A percentile compares a stretch with the other conserved stretches of the same genome.
Evolutionary conservation across 2,888 invertebrate species (phyloP).

Genomic region (Resseliella maxima): DNA sequence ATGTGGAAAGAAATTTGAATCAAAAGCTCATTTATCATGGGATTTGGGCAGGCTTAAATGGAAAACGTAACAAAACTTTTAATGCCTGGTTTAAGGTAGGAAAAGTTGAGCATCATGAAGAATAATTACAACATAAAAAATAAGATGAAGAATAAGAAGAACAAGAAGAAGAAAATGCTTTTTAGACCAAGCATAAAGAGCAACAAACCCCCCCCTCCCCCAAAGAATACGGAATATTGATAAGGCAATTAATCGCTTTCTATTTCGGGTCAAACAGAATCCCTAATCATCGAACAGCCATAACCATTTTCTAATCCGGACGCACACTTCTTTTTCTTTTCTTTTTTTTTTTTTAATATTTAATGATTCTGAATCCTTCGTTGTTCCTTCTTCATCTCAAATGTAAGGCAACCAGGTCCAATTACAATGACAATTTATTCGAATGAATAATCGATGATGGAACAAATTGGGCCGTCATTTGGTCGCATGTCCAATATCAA

Average conservation of each 20-base stretch:
- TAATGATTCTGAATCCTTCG: too few relatives aligned
- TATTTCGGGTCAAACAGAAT: too few relatives aligned
- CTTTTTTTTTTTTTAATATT: too few relatives aligned
- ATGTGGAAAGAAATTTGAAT: neutral
- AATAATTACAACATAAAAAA: neutral
- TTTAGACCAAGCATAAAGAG: too few relatives aligned
- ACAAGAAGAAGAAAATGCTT: too few relatives aligned
- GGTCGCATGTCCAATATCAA: neutral
- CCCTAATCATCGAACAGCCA: too few relatives aligned
- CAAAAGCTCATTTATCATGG: conserved; percentile 27
- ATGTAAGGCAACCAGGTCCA: neutral
- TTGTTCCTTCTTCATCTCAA: too few relatives aligned
- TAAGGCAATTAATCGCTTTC: too few relatives aligned
- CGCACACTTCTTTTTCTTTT: too few relatives aligned
- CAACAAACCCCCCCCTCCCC: too few relatives aligned
- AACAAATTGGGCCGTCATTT: neutral
- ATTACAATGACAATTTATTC: neutral
- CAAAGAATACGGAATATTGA: too few relatives aligned
- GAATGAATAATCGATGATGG: neutral
- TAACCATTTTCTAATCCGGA: too few relatives aligned
- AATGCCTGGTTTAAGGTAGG: neutral
- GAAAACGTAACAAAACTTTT: neutral
- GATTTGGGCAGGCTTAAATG: neutral
- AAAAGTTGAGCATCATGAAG: neutral
- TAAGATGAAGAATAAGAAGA: neutral